These are phyloP conservation scores for Heliconius nattereri DNA, from an alignment of 1,140 invertebrate species.

Conservation along the genomic window DNA sequence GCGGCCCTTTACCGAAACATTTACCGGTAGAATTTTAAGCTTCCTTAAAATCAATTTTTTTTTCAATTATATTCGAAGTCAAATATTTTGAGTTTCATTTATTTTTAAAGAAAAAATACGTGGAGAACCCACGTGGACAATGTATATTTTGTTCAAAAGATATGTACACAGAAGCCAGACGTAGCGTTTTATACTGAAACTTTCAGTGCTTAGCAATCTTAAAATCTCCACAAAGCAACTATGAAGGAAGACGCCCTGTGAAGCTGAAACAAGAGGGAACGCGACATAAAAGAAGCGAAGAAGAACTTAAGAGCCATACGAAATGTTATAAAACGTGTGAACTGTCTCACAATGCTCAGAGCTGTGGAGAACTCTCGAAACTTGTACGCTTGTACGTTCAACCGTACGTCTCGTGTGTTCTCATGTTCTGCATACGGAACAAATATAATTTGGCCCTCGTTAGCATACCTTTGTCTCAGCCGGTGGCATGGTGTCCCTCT, in stretches of 20 bases:
- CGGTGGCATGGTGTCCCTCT: conserved; percentile 32
- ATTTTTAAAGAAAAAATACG: not conserved
- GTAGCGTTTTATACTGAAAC: conserved; percentile 22
- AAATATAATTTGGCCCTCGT: conserved; percentile 68
- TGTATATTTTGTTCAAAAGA: conserved; percentile 3
- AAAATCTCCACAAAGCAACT: conserved; percentile 30
- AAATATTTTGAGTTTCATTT: not conserved
- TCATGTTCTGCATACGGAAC: conserved; percentile 53
- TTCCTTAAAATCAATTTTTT: not conserved
- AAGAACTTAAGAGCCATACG: conserved; percentile 35
- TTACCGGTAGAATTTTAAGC: not conserved
- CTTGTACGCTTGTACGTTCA: conserved; percentile 45
- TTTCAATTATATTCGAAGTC: not conserved
- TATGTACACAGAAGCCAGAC: conserved; percentile 3
- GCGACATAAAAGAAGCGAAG: conserved; percentile 35
- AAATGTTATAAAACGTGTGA: conserved; percentile 39
- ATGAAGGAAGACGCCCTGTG: conserved; percentile 28
- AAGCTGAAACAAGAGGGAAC: conserved; percentile 33
- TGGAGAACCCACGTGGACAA: not conserved
- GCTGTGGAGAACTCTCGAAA: conserved; percentile 37
- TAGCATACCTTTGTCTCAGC: conserved; percentile 50
- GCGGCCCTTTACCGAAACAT: not conserved
- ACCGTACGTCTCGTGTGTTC: conserved; percentile 46
- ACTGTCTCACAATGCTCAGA: conserved; percentile 26
- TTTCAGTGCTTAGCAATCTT: conserved; percentile 19